These are phyloP conservation scores for Cephus pulcher DNA, from an alignment of 2,888 invertebrate genomes.

Conservation along the genomic window DNA sequence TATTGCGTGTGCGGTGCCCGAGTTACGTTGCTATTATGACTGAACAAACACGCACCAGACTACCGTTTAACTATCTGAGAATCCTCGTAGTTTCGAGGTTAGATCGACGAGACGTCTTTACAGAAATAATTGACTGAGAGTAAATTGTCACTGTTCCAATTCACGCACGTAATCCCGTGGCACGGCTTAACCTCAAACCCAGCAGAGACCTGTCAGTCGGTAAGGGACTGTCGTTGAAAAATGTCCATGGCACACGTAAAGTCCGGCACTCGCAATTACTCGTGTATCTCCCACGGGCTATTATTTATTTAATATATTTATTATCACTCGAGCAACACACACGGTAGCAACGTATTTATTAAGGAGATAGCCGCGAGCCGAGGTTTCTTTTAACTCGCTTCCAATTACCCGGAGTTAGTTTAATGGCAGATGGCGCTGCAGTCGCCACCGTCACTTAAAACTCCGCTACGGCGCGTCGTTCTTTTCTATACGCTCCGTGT, in stretches of 20 bases:
- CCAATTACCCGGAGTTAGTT: conserved; percentile 48
- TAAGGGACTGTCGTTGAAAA: background rate
- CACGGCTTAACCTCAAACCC: background rate
- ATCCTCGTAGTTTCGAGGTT: background rate
- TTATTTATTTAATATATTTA: conserved; percentile 53
- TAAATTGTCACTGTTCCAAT: background rate
- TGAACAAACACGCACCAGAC: background rate
- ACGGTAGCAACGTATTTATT: conserved; percentile 59
- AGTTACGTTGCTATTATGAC: background rate
- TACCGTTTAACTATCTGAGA: background rate
- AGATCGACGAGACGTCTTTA: background rate
- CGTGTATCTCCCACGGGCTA: conserved; percentile 25
- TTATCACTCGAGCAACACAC: conserved; percentile 50
- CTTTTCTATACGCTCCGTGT: background rate
- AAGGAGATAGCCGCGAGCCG: conserved; percentile 49
- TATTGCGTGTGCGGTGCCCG: conserved; percentile 13
- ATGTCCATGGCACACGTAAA: background rate
- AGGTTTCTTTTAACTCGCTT: conserved; percentile 40
- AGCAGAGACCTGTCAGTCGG: background rate
- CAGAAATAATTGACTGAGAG: background rate
- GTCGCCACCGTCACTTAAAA: background rate
- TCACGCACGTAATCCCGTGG: background rate
- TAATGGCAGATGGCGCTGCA: conserved; percentile 17
- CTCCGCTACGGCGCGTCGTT: background rate
- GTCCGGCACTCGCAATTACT: conserved; percentile 14